Evolutionary conservation across 2,797 vertebrate species (phyloP).

Genomic region (Crossoptilon crossoptilon): DNA sequence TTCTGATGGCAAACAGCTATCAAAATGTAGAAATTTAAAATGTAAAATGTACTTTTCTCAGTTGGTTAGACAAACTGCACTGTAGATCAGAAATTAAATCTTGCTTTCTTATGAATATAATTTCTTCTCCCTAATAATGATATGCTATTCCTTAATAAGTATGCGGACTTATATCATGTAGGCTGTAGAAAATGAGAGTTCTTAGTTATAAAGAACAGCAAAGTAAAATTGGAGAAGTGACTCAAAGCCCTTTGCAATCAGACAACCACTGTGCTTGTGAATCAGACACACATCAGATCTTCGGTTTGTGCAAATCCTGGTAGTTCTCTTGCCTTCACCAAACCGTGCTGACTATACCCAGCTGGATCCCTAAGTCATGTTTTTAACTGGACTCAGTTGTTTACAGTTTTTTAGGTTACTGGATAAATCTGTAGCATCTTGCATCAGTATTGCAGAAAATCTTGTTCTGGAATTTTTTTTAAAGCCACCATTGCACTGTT

Average conservation of each 20-base stretch:
- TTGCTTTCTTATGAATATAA: neutral
- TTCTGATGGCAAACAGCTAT: conserved; percentile 66
- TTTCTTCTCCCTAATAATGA: neutral
- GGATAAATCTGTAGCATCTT: neutral
- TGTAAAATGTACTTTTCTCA: conserved; percentile 53
- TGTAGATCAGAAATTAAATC: conserved; percentile 18
- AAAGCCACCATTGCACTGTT: neutral
- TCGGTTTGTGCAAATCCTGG: neutral
- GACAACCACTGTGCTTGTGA: accelerated
- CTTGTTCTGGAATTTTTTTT: neutral
- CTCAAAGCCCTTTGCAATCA: neutral
- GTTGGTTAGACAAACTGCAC: conserved; percentile 25
- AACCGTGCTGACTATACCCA: neutral
- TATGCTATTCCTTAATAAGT: neutral
- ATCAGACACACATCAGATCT: neutral
- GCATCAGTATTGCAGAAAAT: neutral
- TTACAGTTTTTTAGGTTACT: neutral
- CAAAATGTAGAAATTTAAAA: conserved; percentile 60
- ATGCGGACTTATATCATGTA: neutral
- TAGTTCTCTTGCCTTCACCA: neutral
- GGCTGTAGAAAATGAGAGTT: neutral
- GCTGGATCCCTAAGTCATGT: neutral
- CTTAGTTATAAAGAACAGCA: neutral
- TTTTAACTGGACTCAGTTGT: neutral
- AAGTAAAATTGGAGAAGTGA: neutral